Evolutionary conservation across 2,888 invertebrate genomes (phyloP).

Genomic region (Amiota communis): DNA sequence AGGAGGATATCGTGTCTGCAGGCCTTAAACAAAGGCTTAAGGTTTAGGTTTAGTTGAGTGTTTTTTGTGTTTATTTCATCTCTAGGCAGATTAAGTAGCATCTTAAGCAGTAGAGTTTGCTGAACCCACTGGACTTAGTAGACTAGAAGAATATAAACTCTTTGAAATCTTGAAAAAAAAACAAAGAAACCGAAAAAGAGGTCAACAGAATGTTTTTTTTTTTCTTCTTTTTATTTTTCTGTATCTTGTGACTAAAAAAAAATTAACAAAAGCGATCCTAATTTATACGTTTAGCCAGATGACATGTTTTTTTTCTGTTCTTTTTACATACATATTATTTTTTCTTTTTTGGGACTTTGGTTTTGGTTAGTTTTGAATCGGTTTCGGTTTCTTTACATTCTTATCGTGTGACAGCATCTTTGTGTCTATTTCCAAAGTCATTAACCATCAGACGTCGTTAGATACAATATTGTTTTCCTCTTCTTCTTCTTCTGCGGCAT

Average conservation of each 20-base stretch:
- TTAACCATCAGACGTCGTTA: constrained; percentile 42
- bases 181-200: constrained; percentile 2
- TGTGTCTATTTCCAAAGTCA: constrained; percentile 53
- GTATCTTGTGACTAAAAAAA: neutral
- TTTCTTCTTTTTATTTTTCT: constrained; percentile 5
- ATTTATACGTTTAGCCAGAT: constrained; percentile 46
- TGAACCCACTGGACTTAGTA: no score
- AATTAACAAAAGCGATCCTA: constrained; percentile 34
- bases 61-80: no score
- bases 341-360: neutral
- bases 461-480: no score
- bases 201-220: constrained; percentile 7
- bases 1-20: no score
- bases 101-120: no score
- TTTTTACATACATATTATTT: neutral
- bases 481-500: no score
- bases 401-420: constrained; percentile 31
- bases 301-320: constrained; percentile 16
- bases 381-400: constrained; percentile 17
- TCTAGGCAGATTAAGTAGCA: no score
- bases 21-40: no score
- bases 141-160: no score
- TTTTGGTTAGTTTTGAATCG: neutral
- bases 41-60: no score
- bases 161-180: no score